Evolutionary conservation across 1,140 invertebrate genomes (phyloP).

Genomic region (Neodiprion virginianus): DNA sequence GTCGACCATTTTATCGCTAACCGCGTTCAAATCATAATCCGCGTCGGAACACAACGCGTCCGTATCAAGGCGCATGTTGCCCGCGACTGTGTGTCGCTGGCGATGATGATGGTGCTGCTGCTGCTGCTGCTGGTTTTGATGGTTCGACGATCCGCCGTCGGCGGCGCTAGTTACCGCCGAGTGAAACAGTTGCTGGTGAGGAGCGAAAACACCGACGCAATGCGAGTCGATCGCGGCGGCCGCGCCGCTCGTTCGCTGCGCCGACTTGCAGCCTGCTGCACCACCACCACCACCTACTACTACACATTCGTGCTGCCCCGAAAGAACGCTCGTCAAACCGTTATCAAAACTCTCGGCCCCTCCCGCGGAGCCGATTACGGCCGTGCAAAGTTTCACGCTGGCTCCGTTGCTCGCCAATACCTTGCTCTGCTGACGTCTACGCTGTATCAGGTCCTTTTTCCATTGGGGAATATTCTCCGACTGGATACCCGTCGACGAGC

Average conservation of each 20-base stretch:
- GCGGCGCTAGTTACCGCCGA: conserved; percentile 28
- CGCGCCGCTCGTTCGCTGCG: background rate
- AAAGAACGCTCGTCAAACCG: background rate
- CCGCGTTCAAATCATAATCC: conserved; percentile 41
- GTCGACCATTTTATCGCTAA: background rate
- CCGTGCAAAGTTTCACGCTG: conserved; percentile 37
- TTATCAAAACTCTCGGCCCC: background rate
- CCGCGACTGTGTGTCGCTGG: conserved; percentile 46
- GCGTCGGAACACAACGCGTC: conserved; percentile 48
- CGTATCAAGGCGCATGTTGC: conserved; percentile 59
- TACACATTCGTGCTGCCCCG: background rate
- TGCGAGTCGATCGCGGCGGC: background rate
- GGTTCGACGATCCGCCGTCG: conserved; percentile 24
- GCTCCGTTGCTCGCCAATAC: conserved; percentile 46
- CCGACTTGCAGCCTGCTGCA: conserved; percentile 3
- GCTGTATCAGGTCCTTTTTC: conserved; percentile 77
- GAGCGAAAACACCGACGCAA: background rate
- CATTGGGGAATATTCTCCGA: conserved; percentile 67
- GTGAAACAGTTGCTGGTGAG: conserved; percentile 11
- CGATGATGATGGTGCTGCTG: background rate
- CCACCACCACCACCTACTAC: conserved; percentile 15
- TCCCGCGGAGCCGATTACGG: conserved; percentile 27
- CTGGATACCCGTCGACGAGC: conserved; percentile 33
- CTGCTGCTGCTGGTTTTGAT: conserved; percentile 16
- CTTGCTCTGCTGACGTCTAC: conserved; percentile 61